phyloP scores from a whole-genome alignment of 2,797 vertebrate species.

The Parambassis ranga region DNA sequence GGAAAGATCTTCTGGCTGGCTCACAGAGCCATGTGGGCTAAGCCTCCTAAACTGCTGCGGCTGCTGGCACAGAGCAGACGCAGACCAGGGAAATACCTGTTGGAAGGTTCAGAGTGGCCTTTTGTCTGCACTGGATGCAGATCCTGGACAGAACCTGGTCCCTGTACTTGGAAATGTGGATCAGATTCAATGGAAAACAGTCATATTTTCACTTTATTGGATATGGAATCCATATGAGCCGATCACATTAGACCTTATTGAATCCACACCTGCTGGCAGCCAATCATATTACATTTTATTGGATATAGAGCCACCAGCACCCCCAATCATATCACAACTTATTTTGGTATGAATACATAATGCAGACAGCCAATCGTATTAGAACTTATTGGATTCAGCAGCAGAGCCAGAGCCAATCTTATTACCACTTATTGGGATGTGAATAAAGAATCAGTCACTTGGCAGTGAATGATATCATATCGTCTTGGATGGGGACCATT shows the following conservation, averaged over 20 bases:
- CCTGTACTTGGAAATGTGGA: not conserved
- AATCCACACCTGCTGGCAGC: constrained; percentile 43
- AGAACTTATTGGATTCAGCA: constrained; percentile 57
- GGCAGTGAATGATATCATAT: constrained; percentile 44
- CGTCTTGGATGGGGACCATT: constrained; percentile 1
- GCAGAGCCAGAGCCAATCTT: constrained; percentile 34
- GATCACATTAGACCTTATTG: constrained; percentile 58
- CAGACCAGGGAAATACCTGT: constrained; percentile 57
- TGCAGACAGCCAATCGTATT: constrained; percentile 60
- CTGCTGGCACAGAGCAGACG: constrained; percentile 35
- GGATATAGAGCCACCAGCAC: constrained; percentile 37
- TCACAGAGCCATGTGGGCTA: constrained; percentile 42
- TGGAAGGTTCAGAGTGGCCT: constrained; percentile 30
- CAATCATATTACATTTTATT: constrained; percentile 63
- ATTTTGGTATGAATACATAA: constrained; percentile 61
- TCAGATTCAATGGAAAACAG: constrained; percentile 27
- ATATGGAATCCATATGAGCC: constrained; percentile 49
- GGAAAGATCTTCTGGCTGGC: constrained; percentile 26
- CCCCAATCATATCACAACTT: constrained; percentile 50
- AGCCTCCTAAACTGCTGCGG: constrained; percentile 48
- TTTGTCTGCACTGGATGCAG: constrained; percentile 20
- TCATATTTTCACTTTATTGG: constrained; percentile 32
- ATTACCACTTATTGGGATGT: constrained; percentile 60
- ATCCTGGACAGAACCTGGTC: constrained; percentile 1
- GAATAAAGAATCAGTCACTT: constrained; percentile 52